A percentile compares a stretch with the other conserved stretches of the same genome.
phyloP scores from a whole-genome alignment of 2,113 vertebrate genomes.

The Ranitomeya variabilis region DNA sequence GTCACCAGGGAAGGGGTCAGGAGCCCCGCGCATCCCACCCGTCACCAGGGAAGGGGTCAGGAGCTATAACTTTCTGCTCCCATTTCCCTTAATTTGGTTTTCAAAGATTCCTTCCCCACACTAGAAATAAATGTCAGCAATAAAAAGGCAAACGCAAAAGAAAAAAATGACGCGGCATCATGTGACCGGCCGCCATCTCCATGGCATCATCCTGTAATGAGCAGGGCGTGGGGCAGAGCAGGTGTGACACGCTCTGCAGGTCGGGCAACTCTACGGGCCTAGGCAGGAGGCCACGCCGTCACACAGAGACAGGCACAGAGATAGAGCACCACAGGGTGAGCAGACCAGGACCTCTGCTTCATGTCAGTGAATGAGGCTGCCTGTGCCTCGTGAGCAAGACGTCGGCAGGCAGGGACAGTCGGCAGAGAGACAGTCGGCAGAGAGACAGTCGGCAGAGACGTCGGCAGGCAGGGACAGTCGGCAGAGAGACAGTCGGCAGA shows the following conservation, averaged over 20 bases:
- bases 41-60: not conserved
- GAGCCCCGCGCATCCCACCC: not conserved
- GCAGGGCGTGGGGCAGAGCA: not conserved
- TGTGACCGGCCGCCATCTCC: not conserved
- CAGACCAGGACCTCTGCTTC: not conserved
- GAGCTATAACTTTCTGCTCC: not conserved
- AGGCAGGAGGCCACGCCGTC: not conserved
- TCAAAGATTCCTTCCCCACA: no score
- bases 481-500: no score
- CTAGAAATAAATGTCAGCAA: no score
- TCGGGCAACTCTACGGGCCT: not conserved
- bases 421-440: no score
- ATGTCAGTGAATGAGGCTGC: not conserved
- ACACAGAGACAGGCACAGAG: no score
- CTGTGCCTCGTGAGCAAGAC: no score
- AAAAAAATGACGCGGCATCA: not conserved
- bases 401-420: no score
- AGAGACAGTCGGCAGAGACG: no score
- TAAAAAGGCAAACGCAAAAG: no score
- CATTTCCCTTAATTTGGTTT: no score
- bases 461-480: no score
- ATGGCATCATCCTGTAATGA: not conserved
- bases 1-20: not conserved
- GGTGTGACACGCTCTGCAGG: not conserved
- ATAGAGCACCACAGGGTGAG: no score